Evolutionary conservation across 2,113 vertebrate species (phyloP), one percentile per base, ranked within the genome.

Genomic region (Microcebus tavaratra): DNA sequence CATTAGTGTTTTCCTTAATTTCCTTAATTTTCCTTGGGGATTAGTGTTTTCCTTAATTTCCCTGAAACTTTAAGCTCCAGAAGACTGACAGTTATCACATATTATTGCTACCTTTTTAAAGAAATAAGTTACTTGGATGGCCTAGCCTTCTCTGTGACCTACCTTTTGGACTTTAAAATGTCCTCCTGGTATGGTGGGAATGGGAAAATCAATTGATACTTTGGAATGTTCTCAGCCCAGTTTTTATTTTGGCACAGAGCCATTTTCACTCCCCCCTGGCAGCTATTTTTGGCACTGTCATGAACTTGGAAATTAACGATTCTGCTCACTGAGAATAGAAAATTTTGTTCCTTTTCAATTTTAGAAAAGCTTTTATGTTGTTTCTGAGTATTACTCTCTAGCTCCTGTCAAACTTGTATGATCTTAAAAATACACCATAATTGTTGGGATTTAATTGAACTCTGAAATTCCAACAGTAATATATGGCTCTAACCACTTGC

Each of bases 251-350:
- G 97, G 94, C 94, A 86, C 80, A 84, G 39, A 91, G 78, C 97
- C 97, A 93, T 76, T 67, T 95, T 87, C 13, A 2, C 67, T 92
- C 20, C 86, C 65, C 92, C 92, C 88, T 57, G 92, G 94, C 90
- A 95, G 91, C 92, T 98, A 81, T 95, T 95, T 97, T 96, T 96
- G 95, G 97, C 88, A 45, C 72, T 96, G 93, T 91, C 93, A 36
- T 95, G 90, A 97, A 92, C 88, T 96, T 96, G 80, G 72, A 97
- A 97, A 97, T 97, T 97, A 97, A 96, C 92, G 91, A 92, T 94
- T 96, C 73, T 93, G 31, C 63, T 96, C 88, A 86, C 80, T 95
- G 73, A 89, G 82, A 97, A 88, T 96, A 94, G 86, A 92, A 95
- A 96, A 97, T 88, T 92, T 57, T 92, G 70, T 84, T 36, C 80